phyloP scores from a whole-genome alignment of 2,888 invertebrate genomes.

The Megastigmus dorsalis region DNA sequence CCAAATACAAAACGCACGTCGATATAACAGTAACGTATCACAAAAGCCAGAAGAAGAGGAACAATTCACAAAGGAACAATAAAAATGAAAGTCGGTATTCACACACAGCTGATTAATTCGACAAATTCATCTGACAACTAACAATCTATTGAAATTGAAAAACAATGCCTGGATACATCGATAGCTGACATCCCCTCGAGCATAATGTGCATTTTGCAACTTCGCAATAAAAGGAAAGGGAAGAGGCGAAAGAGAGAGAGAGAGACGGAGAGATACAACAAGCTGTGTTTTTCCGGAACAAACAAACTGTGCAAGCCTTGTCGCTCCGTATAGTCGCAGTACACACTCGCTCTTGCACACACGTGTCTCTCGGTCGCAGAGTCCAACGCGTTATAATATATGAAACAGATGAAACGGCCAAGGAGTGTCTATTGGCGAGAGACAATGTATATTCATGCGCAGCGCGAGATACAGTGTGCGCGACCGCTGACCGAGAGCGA shows the following conservation, averaged over 20 bases:
- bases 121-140: conserved; percentile 17
- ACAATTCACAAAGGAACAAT: neutral
- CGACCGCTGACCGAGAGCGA: no score
- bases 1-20: no score
- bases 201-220: conserved; percentile 9
- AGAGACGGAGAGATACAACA: neutral
- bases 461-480: no score
- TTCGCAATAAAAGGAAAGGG: neutral
- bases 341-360: no score
- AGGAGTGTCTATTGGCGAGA: conserved; percentile 34
- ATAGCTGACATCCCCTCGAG: neutral
- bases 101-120: conserved; percentile 3
- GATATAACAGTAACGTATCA: neutral
- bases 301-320: neutral
- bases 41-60: neutral
- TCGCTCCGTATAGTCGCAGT: no score
- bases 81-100: neutral
- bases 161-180: conserved; percentile 30
- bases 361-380: no score
- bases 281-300: neutral
- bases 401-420: conserved; percentile 4
- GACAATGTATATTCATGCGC: conserved; percentile 31
- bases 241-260: neutral
- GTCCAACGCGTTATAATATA: no score
- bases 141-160: conserved; percentile 4